A percentile compares a stretch with the other conserved stretches of the same genome.
Evolutionary conservation across 2,113 vertebrate species (phyloP).

Genomic region (Hirundichthys speculiger): DNA sequence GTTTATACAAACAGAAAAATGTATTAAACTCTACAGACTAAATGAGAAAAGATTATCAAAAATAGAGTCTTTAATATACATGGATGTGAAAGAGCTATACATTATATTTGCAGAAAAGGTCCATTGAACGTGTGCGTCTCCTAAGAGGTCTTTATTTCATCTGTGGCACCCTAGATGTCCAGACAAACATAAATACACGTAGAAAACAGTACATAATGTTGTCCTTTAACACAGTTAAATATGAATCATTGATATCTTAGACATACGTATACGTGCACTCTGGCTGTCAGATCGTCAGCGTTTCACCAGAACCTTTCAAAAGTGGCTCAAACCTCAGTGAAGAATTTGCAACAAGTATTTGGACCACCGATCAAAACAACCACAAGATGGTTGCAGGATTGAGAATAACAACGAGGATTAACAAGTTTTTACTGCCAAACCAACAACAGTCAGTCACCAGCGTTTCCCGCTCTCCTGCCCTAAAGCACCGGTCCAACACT

Average conservation of each 20-base stretch:
- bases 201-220: slow-evolving; percentile 8
- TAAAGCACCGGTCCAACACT: too few relatives aligned
- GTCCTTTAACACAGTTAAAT: slow-evolving; percentile 6
- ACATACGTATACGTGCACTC: neutral
- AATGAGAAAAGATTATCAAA: slow-evolving; percentile 51
- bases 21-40: slow-evolving; percentile 12
- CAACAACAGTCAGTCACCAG: too few relatives aligned
- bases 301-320: neutral
- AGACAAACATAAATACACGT: slow-evolving; percentile 32
- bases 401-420: too few relatives aligned
- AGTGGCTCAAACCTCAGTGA: too few relatives aligned
- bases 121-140: slow-evolving; percentile 33
- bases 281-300: neutral
- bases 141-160: neutral
- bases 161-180: neutral
- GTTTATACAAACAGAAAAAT: neutral
- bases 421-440: too few relatives aligned
- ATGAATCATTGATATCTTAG: neutral
- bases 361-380: too few relatives aligned
- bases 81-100: slow-evolving; percentile 29
- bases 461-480: too few relatives aligned
- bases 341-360: too few relatives aligned
- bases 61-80: slow-evolving; percentile 68
- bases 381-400: too few relatives aligned
- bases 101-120: slow-evolving; percentile 15